Evolutionary conservation across 2,113 vertebrate genomes (phyloP).

Genomic region (Anolis carolinensis): DNA sequence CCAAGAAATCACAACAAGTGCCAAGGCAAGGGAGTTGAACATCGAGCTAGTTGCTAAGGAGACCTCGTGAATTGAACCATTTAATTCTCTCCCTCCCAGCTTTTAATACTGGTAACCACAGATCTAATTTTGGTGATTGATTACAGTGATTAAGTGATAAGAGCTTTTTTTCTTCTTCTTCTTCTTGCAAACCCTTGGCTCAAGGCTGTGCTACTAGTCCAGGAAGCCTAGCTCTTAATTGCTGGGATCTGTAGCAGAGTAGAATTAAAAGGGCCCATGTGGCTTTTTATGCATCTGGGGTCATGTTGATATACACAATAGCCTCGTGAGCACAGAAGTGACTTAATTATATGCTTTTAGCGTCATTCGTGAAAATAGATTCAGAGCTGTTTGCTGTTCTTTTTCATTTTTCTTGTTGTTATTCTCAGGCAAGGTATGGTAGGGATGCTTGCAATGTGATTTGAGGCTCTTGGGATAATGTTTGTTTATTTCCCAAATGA

Average conservation of each 20-base stretch:
- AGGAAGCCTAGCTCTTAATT: slow-evolving; percentile 43
- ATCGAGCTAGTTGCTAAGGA: slow-evolving; percentile 63
- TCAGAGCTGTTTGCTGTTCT: neutral
- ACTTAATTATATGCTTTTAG: slow-evolving; percentile 31
- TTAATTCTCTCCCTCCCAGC: slow-evolving; percentile 61
- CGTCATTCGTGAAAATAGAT: slow-evolving; percentile 30
- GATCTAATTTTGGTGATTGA: slow-evolving; percentile 70
- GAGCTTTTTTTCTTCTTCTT: slow-evolving; percentile 49
- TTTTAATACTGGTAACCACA: slow-evolving; percentile 59
- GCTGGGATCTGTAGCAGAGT: slow-evolving; percentile 40
- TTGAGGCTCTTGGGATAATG: neutral
- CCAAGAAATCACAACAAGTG: slow-evolving; percentile 45
- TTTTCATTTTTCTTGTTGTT: neutral
- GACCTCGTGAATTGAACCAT: slow-evolving; percentile 56
- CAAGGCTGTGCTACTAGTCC: slow-evolving; percentile 23
- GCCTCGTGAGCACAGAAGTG: slow-evolving; percentile 19
- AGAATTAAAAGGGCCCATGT: slow-evolving; percentile 49
- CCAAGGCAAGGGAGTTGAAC: slow-evolving; percentile 18
- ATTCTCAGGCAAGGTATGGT: slow-evolving; percentile 4
- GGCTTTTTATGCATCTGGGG: slow-evolving; percentile 36
- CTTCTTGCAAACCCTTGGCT: slow-evolving; percentile 50
- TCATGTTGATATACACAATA: neutral
- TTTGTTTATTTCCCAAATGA: slow-evolving; percentile 18
- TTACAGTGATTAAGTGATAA: slow-evolving; percentile 71
- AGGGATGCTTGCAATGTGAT: neutral